A percentile compares a stretch with the other conserved stretches of the same genome.
phyloP scores from a whole-genome alignment of 2,888 invertebrate species.

The Ryuthela nishihirai region DNA sequence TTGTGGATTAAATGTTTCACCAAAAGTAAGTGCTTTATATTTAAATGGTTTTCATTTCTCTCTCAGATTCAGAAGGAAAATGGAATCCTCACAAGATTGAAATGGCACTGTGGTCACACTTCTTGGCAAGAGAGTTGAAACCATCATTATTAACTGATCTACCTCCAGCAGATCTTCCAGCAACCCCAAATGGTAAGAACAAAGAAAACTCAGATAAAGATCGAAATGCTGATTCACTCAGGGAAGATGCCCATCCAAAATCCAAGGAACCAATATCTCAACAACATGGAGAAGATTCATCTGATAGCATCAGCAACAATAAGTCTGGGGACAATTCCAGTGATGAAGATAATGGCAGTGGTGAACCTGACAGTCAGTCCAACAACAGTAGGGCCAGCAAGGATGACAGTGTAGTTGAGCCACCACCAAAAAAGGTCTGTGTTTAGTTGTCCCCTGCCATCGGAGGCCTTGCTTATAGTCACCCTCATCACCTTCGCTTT shows the following conservation, averaged over 20 bases:
- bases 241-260: too few relatives aligned
- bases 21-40: too few relatives aligned
- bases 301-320: constrained; percentile 11
- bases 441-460: too few relatives aligned
- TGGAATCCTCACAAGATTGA: constrained; percentile 67
- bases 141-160: constrained; percentile 78
- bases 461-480: too few relatives aligned
- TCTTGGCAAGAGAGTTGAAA: constrained; percentile 76
- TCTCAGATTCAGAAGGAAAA: constrained; percentile 37
- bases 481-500: too few relatives aligned
- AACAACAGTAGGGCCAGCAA: constrained; percentile 4
- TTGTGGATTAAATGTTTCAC: too few relatives aligned
- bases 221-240: too few relatives aligned
- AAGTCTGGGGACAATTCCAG: constrained; percentile 14
- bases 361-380: constrained; percentile 1
- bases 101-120: constrained; percentile 88
- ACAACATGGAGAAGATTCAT: constrained; percentile 17
- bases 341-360: constrained; percentile 2
- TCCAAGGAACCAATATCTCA: too few relatives aligned
- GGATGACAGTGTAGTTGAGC: constrained; percentile 22
- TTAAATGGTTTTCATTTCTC: too few relatives aligned
- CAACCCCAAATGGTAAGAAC: background rate
- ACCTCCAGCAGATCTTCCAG: constrained; percentile 50
- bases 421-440: constrained; percentile 24
- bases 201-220: too few relatives aligned